Base-by-base conservation (phyloP, 1,140 invertebrate species). In the Anadara kagoshimensis region DNA sequence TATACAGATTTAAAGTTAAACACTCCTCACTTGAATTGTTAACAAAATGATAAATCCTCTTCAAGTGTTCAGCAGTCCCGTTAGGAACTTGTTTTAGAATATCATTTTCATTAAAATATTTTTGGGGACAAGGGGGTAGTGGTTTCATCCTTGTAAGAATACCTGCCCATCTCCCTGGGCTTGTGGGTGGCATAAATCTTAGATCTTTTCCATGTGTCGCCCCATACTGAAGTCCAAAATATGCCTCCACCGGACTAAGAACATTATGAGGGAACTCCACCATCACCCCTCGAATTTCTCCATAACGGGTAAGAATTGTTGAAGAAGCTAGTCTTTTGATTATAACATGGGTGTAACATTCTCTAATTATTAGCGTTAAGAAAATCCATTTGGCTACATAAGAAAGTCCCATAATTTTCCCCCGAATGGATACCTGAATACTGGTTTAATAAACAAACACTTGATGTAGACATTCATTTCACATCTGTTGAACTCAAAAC, bases 91-190 rank as follows among this genome's bases (percentile, higher is more conserved):
- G 44, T n/a, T 8, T 20, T 20, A 18, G 29, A 12, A 36, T 53
- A 51, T 1, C 16, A 14, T 64, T 64, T n/a, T 41, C 47, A 20
- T 64, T 64, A 10, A 53, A 24, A n/a, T 36, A 41, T 8, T 20
- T 11, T n/a, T 64, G 62, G 36, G 26, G 62, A 41, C 62, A 64
- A 8, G 53, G 45, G 49, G 24, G 26, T 36, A 26, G 45, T 14
- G n/a, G 24, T 36, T 18, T 51, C n/a, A 4, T 53, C n/a, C 36
- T 53, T 12, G 47, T 51, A 41, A 64, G 36, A 12, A 51, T 64
- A n/a, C 47, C 47, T 53, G 41, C 11, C 62, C 62, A 64, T 22
- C 51, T 64, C 51, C 51, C 62, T 36, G 62, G 53, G 20, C 62
- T 41, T 36, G 16, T 53, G 7, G 62, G 62, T 36, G 47, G 62